Conservation (phyloP, 2,888 invertebrate genomes). For the Drosophila limbata region DNA sequence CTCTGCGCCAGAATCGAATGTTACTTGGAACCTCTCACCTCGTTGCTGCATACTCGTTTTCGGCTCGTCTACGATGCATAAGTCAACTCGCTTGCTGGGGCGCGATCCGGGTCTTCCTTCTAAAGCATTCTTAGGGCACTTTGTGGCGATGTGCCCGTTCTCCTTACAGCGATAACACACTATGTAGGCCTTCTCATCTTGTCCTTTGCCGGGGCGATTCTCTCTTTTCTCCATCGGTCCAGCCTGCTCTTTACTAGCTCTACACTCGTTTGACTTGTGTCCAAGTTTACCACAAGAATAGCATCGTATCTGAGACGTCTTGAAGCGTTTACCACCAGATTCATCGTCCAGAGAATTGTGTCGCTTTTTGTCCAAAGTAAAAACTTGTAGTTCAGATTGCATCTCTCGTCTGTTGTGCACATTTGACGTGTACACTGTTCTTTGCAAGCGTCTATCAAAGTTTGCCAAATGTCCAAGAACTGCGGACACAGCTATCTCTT, state of each 20-base stretch:
- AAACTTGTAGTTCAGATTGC: conserved; percentile 10
- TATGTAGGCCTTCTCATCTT: not conserved
- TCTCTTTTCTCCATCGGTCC: not conserved
- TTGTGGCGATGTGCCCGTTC: conserved; percentile 1
- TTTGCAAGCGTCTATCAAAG: conserved; percentile 4
- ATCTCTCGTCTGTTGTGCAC: conserved; percentile 8
- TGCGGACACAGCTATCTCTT: conserved; percentile 7
- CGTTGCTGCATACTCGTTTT: conserved; percentile 6
- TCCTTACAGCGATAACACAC: conserved; percentile 2
- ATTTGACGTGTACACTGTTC: conserved; percentile 5
- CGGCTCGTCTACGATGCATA: conserved; percentile 5
- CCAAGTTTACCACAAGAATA: conserved; percentile 3
- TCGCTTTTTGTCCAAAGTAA: conserved; percentile 1
- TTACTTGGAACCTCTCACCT: conserved; percentile 13
- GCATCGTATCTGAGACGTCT: not conserved
- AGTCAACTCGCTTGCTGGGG: not conserved
- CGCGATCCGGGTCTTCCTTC: not conserved
- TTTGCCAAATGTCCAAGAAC: conserved; percentile 9
- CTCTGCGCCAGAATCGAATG: not conserved
- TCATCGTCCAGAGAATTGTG: not conserved
- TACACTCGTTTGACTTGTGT: not conserved
- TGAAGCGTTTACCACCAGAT: not conserved
- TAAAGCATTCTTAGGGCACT: not conserved
- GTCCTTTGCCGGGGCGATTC: not conserved
- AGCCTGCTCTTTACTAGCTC: conserved; percentile 3